These are phyloP conservation scores for Potamilus streckersoni DNA, from an alignment of 1,140 invertebrate genomes.

Conservation along the genomic window DNA sequence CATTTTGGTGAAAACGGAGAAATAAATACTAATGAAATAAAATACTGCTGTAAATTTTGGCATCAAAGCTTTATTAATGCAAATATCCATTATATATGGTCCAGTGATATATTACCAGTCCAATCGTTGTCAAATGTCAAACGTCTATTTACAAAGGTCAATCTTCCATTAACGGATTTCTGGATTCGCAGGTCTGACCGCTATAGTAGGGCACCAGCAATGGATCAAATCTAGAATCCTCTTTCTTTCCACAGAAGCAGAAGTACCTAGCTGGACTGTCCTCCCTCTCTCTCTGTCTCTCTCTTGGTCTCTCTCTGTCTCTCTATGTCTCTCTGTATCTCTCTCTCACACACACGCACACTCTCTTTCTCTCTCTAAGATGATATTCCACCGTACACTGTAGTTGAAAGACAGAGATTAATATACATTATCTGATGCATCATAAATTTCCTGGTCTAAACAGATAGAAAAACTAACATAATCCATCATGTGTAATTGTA, in stretches of 20 bases:
- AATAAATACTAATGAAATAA: not conserved
- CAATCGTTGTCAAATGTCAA: not conserved
- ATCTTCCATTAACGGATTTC: not conserved
- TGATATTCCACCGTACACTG: too few relatives aligned
- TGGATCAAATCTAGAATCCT: constrained; percentile 82
- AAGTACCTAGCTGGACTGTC: constrained; percentile 82
- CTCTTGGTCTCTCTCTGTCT: too few relatives aligned
- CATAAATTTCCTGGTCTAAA: too few relatives aligned
- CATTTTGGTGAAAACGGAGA: too few relatives aligned
- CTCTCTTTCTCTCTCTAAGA: constrained; percentile 76
- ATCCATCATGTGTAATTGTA: too few relatives aligned
- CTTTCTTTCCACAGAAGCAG: constrained; percentile 85
- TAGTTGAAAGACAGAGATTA: too few relatives aligned
- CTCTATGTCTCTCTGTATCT: too few relatives aligned
- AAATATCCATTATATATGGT: not conserved
- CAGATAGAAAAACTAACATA: too few relatives aligned
- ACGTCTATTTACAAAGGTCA: not conserved
- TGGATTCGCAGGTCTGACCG: constrained; percentile 80
- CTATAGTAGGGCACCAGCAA: constrained; percentile 94
- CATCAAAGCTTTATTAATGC: not conserved
- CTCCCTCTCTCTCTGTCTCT: too few relatives aligned
- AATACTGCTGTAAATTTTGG: not conserved
- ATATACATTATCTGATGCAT: too few relatives aligned
- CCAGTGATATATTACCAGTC: not conserved
- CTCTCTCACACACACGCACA: too few relatives aligned